Percentiles rank a stretch among this genome's conserved stretches.
Evolutionary conservation across 2,888 invertebrate genomes (phyloP).

Genomic region (Dimorphilus gyrociliatus): DNA sequence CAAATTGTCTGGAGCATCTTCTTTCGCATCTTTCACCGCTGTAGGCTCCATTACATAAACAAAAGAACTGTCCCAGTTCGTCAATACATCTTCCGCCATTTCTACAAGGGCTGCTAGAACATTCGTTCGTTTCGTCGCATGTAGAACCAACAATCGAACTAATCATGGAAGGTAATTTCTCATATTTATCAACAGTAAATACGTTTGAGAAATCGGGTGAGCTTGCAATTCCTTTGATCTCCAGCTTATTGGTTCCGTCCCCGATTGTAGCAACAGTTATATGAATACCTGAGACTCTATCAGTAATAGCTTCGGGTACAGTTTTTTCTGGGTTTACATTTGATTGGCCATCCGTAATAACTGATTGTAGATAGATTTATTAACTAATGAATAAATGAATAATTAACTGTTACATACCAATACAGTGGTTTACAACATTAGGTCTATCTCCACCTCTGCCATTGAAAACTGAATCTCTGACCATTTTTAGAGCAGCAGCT

Average conservation of each 20-base stretch:
- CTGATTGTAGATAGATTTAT: not conserved
- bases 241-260: constrained; percentile 15
- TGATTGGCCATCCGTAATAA: constrained; percentile 17
- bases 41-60: constrained; percentile 19
- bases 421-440: constrained; percentile 19
- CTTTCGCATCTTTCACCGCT: constrained; percentile 22
- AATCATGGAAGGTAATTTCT: constrained; percentile 15
- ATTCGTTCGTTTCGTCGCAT: constrained; percentile 21
- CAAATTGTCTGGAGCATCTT: constrained; percentile 10
- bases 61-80: constrained; percentile 17
- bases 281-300: constrained; percentile 6
- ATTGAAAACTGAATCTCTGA: constrained; percentile 18
- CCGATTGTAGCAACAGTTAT: constrained; percentile 9
- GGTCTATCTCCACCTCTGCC: constrained; percentile 20
- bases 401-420: constrained; percentile 26
- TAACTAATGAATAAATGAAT: constrained; percentile 13
- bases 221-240: constrained; percentile 26
- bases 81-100: constrained; percentile 22
- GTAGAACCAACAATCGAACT: constrained; percentile 18
- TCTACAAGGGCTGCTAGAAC: constrained; percentile 18
- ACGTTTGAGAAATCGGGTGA: constrained; percentile 20
- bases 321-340: constrained; percentile 20
- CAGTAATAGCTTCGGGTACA: constrained; percentile 17
- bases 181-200: constrained; percentile 18
- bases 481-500: constrained; percentile 18